These are phyloP conservation scores for Gymnogyps californianus DNA, from an alignment of 2,113 vertebrate genomes.

Conservation along the genomic window DNA sequence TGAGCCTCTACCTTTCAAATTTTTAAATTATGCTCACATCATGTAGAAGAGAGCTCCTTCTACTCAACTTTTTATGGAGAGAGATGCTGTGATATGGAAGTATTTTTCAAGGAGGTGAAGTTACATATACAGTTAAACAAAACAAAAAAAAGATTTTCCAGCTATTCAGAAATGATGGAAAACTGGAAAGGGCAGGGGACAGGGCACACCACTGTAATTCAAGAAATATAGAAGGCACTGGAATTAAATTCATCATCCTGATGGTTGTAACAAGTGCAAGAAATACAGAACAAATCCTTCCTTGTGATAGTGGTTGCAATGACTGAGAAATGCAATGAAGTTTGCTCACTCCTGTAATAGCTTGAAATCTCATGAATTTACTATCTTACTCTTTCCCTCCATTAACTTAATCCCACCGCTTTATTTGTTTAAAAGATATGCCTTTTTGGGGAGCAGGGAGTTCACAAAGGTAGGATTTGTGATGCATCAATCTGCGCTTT, in stretches of 20 bases:
- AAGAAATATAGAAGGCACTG: neutral
- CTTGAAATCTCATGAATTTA: neutral
- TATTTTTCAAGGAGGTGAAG: neutral
- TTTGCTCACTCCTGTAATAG: neutral
- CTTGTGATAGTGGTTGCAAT: neutral
- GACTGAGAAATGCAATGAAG: neutral
- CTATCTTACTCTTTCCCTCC: neutral
- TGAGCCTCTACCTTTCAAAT: neutral
- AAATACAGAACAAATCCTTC: neutral
- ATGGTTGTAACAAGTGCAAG: neutral
- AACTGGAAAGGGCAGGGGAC: neutral
- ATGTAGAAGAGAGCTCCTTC: neutral
- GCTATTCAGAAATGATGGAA: neutral
- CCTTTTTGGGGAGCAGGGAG: neutral
- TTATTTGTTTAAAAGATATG: neutral
- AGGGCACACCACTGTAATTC: neutral
- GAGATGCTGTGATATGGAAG: neutral
- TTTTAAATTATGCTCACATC: neutral
- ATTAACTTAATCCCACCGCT: neutral
- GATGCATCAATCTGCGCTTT: neutral
- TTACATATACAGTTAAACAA: neutral
- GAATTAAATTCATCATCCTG: neutral
- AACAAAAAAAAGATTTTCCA: neutral
- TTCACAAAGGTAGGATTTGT: neutral
- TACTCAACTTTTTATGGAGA: neutral